phyloP scores from a whole-genome alignment of 37 sponge, comb jelly and placozoan genomes.

The Ephydatia muelleri region DNA sequence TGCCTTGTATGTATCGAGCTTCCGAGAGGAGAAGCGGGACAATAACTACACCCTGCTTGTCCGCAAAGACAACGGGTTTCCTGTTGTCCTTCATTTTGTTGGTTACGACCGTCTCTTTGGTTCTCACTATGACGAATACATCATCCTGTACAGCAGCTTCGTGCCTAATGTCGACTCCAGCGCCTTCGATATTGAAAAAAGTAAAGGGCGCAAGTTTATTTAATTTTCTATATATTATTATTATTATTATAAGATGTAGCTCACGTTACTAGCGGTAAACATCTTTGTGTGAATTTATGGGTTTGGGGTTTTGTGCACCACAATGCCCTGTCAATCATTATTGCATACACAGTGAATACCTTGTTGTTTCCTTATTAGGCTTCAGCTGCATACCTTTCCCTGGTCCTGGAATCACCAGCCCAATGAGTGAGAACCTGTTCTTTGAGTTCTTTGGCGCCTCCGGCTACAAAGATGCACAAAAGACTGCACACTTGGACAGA shows the following conservation, averaged over 20 bases:
- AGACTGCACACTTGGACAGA: conserved; percentile 27
- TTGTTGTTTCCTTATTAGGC: conserved; percentile 1
- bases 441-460: conserved; percentile 62
- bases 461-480: conserved; percentile 34
- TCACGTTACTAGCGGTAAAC: neutral
- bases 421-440: conserved; percentile 59
- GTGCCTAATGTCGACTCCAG: conserved; percentile 5
- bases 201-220: conserved; percentile 23
- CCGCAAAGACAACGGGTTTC: conserved; percentile 24
- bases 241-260: neutral
- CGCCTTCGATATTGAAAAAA: conserved; percentile 42
- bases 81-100: conserved; percentile 61
- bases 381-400: conserved; percentile 65
- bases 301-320: conserved; percentile 10
- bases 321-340: neutral
- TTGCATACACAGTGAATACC: too few species aligned
- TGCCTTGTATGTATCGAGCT: conserved; percentile 32
- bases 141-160: conserved; percentile 49
- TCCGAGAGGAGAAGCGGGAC: conserved; percentile 32
- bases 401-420: conserved; percentile 72
- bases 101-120: conserved; percentile 89
- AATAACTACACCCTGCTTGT: conserved; percentile 68
- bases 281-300: neutral
- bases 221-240: neutral
- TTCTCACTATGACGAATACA: conserved; percentile 92